Evolutionary conservation across 2,888 invertebrate genomes (phyloP).

Genomic region (Megamerina dolium): DNA sequence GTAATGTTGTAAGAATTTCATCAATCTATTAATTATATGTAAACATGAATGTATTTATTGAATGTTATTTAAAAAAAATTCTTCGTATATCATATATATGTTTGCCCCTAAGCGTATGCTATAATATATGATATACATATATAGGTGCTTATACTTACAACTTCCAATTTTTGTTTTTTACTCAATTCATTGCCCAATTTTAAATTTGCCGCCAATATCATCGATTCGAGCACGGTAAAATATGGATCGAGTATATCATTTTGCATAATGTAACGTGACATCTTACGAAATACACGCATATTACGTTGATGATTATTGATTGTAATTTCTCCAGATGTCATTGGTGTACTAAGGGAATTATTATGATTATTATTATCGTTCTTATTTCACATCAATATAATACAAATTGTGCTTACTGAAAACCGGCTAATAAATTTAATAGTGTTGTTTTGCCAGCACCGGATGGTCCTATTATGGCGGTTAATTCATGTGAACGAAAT

Average conservation of each 20-base stretch:
- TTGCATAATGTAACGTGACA: conserved; percentile 96
- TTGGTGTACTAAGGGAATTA: conserved; percentile 64
- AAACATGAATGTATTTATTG: too few relatives aligned
- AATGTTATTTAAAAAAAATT: too few relatives aligned
- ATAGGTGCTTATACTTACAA: conserved; percentile 55
- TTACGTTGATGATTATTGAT: conserved; percentile 75
- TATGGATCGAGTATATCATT: conserved; percentile 79
- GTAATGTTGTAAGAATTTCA: conserved; percentile 77
- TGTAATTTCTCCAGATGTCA: conserved; percentile 61
- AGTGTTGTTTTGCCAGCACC: conserved; percentile 89
- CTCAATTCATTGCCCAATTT: conserved; percentile 69
- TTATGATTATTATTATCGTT: background rate
- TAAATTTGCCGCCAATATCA: conserved; percentile 83
- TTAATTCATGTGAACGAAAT: conserved; percentile 79
- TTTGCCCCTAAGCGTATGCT: too few relatives aligned
- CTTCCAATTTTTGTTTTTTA: conserved; percentile 58
- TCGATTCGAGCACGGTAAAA: conserved; percentile 80
- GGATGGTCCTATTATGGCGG: conserved; percentile 88
- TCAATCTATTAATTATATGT: too few relatives aligned
- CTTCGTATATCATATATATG: too few relatives aligned
- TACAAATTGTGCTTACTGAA: conserved; percentile 66
- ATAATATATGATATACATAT: too few relatives aligned
- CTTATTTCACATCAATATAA: background rate
- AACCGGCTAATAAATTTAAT: conserved; percentile 83
- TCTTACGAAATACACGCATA: conserved; percentile 71